Conservation (phyloP, 2,797 vertebrate species). For the Parotocinclus haroldoi region DNA sequence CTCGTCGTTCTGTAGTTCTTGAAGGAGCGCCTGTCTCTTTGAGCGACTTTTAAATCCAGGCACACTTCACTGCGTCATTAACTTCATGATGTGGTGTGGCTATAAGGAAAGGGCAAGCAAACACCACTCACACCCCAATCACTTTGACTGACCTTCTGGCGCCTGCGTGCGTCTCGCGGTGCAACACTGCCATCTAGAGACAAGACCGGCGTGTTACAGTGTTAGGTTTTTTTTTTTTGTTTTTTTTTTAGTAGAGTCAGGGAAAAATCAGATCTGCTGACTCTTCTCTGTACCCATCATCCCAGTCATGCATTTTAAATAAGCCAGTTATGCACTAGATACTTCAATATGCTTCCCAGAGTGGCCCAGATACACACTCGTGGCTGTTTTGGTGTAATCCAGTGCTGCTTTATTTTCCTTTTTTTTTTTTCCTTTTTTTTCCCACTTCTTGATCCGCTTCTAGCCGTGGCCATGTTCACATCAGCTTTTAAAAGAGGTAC, state of each 20-base stretch:
- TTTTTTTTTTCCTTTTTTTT: not conserved
- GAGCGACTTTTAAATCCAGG: constrained; percentile 48
- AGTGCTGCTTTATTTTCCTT: not conserved
- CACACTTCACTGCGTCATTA: constrained; percentile 51
- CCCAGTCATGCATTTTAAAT: constrained; percentile 39
- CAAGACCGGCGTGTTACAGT: not conserved
- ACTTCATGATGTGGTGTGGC: constrained; percentile 47
- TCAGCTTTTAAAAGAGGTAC: too few relatives aligned
- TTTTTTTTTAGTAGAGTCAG: constrained; percentile 10
- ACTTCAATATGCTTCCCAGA: constrained; percentile 19
- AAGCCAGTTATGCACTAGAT: constrained; percentile 31
- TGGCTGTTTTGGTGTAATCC: constrained; percentile 16
- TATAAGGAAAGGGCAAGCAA: constrained; percentile 47
- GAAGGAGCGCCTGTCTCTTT: constrained; percentile 28
- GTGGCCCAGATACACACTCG: constrained; percentile 11
- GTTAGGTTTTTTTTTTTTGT: too few relatives aligned
- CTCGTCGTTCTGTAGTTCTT: constrained; percentile 10
- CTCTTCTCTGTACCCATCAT: constrained; percentile 25
- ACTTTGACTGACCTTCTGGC: not conserved
- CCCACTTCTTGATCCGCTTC: too few relatives aligned
- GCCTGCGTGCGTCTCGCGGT: not conserved
- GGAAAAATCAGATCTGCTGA: constrained; percentile 29
- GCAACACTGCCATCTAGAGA: constrained; percentile 69
- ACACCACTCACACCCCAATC: constrained; percentile 29
- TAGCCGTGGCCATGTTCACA: too few relatives aligned